Evolutionary conservation across 1,140 invertebrate species (phyloP), one percentile per base, ranked within the genome.

Genomic region (Pogonognathellus flavescens): DNA sequence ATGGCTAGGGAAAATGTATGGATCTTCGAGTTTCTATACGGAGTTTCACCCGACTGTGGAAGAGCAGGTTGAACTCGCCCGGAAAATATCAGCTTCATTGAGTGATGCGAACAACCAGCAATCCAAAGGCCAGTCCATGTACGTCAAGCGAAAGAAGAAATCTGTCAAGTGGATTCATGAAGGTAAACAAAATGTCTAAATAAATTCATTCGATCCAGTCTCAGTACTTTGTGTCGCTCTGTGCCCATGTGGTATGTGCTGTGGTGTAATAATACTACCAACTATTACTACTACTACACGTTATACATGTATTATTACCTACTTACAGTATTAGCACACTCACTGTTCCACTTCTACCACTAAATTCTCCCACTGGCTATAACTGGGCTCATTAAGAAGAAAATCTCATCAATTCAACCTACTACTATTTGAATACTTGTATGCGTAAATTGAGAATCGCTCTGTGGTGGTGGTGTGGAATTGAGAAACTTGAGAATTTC

Each of bases 141-240:
- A 97, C 90, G 96, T 97, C 88, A 97, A 97, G 90, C 92, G 97
- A 82, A 97, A 97, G 92, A 97, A 97, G 90, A 93, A 96, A 89
- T 97, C 97, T 7, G 94, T 96, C 85, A 97, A 97, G 91, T 98
- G 97, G 97, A 94, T 98, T 70, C 96, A 97, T 89, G 96, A 97
- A 92, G 95, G 95, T 91, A 93, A 94, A 85, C 41, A 76, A n/a
- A 41, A 76, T 70, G 62, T 70, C 62, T 70, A 70, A 62, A 76
- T 14, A 76, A 76, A 76, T 76, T 76, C 70, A 76, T 76, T 76
- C 41, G 70, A 76, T 41, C 70, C 7, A 50, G 49, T 31, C 22
- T 31, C 62, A 18, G 60, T 13, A 62, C 11, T 25, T 41, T 41
- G 31, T 41, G 31, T 41, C 31, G 6, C 31, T 41, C 31, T 22